phyloP scores from a whole-genome alignment of 2,113 vertebrate species.

The Eidolon helvum region DNA sequence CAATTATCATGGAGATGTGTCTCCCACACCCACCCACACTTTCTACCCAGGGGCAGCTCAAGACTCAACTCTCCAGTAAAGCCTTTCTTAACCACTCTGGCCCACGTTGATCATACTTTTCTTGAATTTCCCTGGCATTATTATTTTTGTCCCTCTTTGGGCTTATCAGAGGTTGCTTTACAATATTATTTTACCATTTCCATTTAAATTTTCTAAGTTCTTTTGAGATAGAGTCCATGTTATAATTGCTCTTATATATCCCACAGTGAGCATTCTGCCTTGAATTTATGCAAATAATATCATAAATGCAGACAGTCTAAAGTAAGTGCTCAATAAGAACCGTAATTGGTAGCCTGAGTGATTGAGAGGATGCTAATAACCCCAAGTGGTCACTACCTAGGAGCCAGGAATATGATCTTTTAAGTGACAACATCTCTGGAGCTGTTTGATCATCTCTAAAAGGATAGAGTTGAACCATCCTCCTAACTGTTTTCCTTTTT shows the following conservation, averaged over 20 bases:
- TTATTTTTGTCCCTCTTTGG: neutral
- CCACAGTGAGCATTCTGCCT: neutral
- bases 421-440: neutral
- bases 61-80: neutral
- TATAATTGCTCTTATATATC: neutral
- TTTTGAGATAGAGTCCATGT: neutral
- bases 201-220: neutral
- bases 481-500: neutral
- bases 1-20: neutral
- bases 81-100: neutral
- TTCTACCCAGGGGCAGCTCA: neutral
- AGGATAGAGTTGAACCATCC: neutral
- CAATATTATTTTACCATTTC: neutral
- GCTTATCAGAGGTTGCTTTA: neutral
- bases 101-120: neutral
- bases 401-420: neutral
- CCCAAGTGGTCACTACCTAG: neutral
- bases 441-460: neutral
- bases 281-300: neutral
- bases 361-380: neutral
- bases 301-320: neutral
- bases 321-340: neutral
- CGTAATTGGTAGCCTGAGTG: neutral
- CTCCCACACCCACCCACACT: neutral
- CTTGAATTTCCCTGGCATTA: neutral